phyloP scores from a whole-genome alignment of 2,113 vertebrate genomes.

The Meriones unguiculatus region DNA sequence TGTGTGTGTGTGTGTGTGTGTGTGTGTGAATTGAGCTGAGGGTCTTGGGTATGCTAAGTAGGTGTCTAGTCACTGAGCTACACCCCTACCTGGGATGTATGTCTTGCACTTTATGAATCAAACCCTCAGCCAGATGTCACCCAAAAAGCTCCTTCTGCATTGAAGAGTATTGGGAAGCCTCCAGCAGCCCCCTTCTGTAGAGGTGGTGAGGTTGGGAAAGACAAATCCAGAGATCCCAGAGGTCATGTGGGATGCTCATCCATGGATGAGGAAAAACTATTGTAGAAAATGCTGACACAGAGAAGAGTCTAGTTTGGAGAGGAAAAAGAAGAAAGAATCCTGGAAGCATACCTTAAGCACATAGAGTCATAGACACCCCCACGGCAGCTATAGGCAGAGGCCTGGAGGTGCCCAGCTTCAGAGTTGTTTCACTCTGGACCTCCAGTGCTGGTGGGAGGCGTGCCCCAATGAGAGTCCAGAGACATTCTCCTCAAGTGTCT shows the following conservation, averaged over 20 bases:
- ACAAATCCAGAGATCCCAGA: accelerated
- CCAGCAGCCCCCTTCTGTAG: too few species aligned
- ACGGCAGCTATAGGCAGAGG: neutral
- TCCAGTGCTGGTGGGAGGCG: neutral
- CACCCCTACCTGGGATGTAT: neutral
- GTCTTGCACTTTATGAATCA: neutral
- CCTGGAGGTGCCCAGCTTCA: neutral
- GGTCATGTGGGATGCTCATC: too few species aligned
- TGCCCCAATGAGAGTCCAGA: neutral
- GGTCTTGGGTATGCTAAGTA: neutral
- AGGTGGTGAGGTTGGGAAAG: neutral
- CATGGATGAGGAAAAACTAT: too few species aligned
- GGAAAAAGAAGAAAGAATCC: neutral
- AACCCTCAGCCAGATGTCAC: neutral
- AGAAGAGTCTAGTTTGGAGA: neutral
- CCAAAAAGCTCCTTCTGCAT: too few species aligned
- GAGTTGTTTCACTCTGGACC: neutral
- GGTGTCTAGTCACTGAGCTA: neutral
- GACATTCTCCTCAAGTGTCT: too few species aligned
- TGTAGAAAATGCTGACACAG: neutral
- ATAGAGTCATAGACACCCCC: neutral
- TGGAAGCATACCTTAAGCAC: neutral
- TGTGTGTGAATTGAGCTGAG: too few species aligned
- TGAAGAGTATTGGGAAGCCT: too few species aligned
- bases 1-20: too few species aligned